These are phyloP conservation scores for Leucophenga maculata DNA, from an alignment of 2,888 invertebrate genomes.

Conservation along the genomic window DNA sequence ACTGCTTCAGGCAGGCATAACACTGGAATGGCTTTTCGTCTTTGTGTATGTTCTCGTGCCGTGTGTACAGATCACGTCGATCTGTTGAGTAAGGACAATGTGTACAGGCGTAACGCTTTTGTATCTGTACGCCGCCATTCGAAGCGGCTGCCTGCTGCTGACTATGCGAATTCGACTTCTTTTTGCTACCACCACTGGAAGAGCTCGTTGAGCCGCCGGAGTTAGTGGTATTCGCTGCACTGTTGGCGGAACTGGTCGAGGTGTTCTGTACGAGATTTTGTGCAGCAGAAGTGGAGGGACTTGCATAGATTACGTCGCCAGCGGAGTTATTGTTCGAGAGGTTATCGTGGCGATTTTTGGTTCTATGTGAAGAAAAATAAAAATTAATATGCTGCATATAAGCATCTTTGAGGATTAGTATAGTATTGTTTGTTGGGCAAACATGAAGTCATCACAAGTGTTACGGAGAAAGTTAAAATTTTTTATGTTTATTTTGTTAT, in stretches of 20 bases:
- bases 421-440: no score
- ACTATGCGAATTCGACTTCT: constrained; percentile 54
- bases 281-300: constrained; percentile 61
- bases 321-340: constrained; percentile 28
- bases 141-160: constrained; percentile 51
- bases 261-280: constrained; percentile 61
- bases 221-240: constrained; percentile 46
- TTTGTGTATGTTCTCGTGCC: constrained; percentile 94
- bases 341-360: constrained; percentile 68
- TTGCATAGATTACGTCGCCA: constrained; percentile 61
- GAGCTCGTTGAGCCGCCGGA: constrained; percentile 52
- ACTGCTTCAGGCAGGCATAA: constrained; percentile 92
- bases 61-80: constrained; percentile 89
- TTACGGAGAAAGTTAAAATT: neutral
- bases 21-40: constrained; percentile 96
- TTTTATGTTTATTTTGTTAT: no score
- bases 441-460: neutral
- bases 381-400: no score
- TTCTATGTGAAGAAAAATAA: constrained; percentile 42
- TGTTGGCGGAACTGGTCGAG: constrained; percentile 54
- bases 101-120: constrained; percentile 87
- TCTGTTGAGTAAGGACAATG: constrained; percentile 94
- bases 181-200: constrained; percentile 52
- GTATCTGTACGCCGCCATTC: constrained; percentile 68
- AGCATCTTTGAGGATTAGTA: no score